Evolutionary conservation across 2,888 invertebrate genomes (phyloP), one percentile per base, ranked within the genome.

Genomic region (Julus scandinavius): DNA sequence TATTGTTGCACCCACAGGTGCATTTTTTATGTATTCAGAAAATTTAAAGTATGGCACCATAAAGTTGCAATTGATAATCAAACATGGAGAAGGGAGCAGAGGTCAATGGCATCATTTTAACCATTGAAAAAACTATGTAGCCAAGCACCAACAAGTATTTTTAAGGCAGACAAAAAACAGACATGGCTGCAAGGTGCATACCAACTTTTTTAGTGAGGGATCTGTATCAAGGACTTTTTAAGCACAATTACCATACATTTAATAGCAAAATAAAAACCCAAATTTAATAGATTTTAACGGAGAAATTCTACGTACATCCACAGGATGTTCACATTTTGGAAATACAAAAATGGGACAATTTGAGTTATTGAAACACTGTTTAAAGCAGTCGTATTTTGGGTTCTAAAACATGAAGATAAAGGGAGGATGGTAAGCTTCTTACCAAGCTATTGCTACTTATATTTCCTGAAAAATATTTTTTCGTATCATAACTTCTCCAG

Each of bases 391-490:
- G 29, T 80, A 38, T 40, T 38, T 29, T 80, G 13, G 29, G 29
- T 38, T 29, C 80, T 13, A 80, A 38, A 2, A 40, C 80, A 80
- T 54, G 54, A 29, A 80, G 63, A 80, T 80, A 29, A 80, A 80
- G 4, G 29, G 9, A 80, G 38, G 7, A 80, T 80, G 38, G 11
- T 2, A 80, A 80, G 13, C 29, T 38, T 29, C n/a, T 72, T 63
- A 72, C 2, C 29, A 20, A 7, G 29, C 72, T 72, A 72, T 72
- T 40, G 2, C 38, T 80, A 80, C 80, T 80, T 80, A 38, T 80
- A 20, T 40, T 80, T 80, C 80, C 80, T 80, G 38, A 80, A 80
- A 80, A 80, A 80, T 80, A 80, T 80, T 80, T 80, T 72, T 9
- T 63, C 15, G 54, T 54, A 63, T 72, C 72, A 29, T 72, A 80